Base-by-base conservation (phyloP, 2,113 vertebrate species). In the Marmota flaviventris region DNA sequence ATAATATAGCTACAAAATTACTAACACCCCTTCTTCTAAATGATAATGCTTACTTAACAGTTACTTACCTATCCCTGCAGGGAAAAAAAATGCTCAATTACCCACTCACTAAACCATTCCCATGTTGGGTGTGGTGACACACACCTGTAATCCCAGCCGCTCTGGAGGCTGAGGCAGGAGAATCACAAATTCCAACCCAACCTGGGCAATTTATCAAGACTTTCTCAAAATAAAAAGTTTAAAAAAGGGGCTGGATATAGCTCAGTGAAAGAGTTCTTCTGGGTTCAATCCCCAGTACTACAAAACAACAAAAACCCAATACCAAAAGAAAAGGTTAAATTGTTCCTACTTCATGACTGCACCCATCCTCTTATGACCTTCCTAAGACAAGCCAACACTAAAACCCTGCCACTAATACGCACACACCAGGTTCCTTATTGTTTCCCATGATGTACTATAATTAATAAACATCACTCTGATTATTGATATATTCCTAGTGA, bases 381-480 rank as follows among this genome's bases (percentile, higher is more conserved):
- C 72, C 42, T 90, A 69, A 92, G 45, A 75, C 13, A 78, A 42
- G 25, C n/a, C 42, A 85, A 63, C 34, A 42, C 77, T 95, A 85
- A 32, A 79, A 63, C 53, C 56, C 27, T 17, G n/a, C 39, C 24
- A 17, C 12, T 1, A 6, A 9, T 2, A 58, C 34, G n/a, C 34
- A 65, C 58, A 45, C 39, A 32, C 6, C 42, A 65, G 32, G 18
- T 76, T 86, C 53, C 34, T 42, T 56, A 11, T 34, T 20, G 56
- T 89, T 91, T 94, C 65, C 75, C 9, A 42, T 82, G 17, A 53
- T 42, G 39, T 81, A 34, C 29, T 75, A 20, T 51, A 76, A 81
- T 25, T 79, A 86, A 90, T 76, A 95, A 69, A 42, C 45, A 78
- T 77, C 69, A 56, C n/a, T 88, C 65, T 91, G 72, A 89, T 39